Percentiles rank a stretch among this genome's conserved stretches.
Conservation (phyloP, 2,888 invertebrate species). For the Altica lythri region DNA sequence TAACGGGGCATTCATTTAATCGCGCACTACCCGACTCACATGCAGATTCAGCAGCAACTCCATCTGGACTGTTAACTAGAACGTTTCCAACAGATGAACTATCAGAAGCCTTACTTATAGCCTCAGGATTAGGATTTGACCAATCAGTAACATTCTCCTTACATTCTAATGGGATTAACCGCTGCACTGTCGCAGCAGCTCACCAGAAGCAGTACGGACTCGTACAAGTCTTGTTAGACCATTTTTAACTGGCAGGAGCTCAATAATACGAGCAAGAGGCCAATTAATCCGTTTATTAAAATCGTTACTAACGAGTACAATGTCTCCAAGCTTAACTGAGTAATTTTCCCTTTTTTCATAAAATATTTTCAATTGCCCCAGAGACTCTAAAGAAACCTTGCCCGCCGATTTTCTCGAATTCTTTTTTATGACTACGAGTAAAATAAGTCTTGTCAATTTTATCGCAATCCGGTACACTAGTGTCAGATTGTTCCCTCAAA, state of each 20-base stretch:
- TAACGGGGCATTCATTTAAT: no score
- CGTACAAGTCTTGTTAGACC: no score
- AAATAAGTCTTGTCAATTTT: conserved; percentile 28
- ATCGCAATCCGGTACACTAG: conserved; percentile 34
- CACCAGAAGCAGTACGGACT: no score
- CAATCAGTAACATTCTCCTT: no score
- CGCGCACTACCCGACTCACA: no score
- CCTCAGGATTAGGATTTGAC: no score
- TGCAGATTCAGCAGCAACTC: no score
- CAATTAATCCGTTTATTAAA: conserved; percentile 31
- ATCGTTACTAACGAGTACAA: conserved; percentile 35
- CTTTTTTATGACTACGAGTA: conserved; percentile 30
- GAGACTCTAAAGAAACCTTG: conserved; percentile 35
- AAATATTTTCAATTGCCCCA: conserved; percentile 32
- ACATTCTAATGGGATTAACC: no score
- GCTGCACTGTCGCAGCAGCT: conserved; percentile 28
- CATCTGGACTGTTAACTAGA: no score
- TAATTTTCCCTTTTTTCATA: conserved; percentile 11
- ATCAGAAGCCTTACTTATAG: no score
- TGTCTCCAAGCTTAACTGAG: conserved; percentile 22
- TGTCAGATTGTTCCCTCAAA: conserved; percentile 31
- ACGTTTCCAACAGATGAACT: no score
- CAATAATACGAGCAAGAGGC: no score
- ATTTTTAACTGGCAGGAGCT: conserved; percentile 32
- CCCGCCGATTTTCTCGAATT: conserved; percentile 36